Evolutionary conservation across 64 coral and sea anemone species (phyloP).

Genomic region (Dendronephthya gigantea): DNA sequence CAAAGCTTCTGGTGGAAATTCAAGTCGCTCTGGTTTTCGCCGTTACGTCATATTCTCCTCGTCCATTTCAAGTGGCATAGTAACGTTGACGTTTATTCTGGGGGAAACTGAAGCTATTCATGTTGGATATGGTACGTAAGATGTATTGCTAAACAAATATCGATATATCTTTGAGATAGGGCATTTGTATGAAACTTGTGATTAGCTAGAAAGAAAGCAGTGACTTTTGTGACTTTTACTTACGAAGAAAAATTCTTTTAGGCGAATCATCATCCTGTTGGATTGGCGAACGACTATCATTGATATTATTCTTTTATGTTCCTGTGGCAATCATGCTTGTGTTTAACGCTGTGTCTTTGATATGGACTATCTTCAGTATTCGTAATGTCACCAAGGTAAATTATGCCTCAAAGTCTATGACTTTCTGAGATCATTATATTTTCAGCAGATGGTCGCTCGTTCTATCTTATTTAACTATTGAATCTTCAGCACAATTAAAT

Average conservation of each 20-base stretch:
- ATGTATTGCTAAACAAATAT: too few species aligned
- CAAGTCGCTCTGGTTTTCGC: background rate
- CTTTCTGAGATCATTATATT: too few species aligned
- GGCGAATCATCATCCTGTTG: background rate
- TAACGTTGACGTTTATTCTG: background rate
- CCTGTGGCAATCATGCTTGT: background rate
- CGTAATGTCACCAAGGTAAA: background rate
- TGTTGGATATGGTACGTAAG: background rate
- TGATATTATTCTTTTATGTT: background rate
- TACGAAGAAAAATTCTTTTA: too few species aligned
- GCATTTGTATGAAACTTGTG: too few species aligned
- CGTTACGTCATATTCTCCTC: background rate
- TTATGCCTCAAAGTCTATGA: background rate
- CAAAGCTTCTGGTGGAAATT: background rate
- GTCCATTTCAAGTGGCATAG: background rate
- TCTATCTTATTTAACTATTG: too few species aligned
- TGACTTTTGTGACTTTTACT: too few species aligned
- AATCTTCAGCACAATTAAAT: too few species aligned
- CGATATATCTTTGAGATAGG: too few species aligned
- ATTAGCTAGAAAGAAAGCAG: too few species aligned
- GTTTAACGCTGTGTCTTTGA: background rate
- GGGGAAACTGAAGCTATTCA: background rate
- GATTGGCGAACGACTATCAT: background rate
- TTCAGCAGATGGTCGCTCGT: too few species aligned
- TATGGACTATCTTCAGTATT: constrained; percentile 1